Conservation (phyloP, 2,113 vertebrate genomes). For the Pangasianodon gigas region DNA sequence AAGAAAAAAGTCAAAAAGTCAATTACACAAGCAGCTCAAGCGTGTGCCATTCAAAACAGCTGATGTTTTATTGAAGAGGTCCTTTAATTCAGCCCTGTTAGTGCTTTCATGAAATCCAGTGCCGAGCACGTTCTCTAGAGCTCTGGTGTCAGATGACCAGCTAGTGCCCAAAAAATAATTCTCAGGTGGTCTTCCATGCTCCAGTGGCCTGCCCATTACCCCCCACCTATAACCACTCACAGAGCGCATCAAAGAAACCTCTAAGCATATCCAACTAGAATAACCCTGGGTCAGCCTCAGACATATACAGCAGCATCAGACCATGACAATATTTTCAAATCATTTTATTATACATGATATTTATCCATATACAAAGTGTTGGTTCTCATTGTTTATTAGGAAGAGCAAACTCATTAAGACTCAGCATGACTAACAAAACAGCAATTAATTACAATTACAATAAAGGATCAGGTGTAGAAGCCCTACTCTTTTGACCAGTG, state of each 20-base stretch:
- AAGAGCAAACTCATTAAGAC: conserved; percentile 61
- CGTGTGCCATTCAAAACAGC: conserved; percentile 79
- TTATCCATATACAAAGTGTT: conserved; percentile 15
- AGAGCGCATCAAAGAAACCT: conserved; percentile 57
- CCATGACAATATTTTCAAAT: conserved; percentile 37
- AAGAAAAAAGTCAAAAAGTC: conserved; percentile 75
- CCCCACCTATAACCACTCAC: conserved; percentile 50
- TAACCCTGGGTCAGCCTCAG: conserved; percentile 47
- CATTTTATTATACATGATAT: conserved; percentile 18
- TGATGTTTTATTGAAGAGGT: conserved; percentile 82
- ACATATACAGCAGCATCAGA: conserved; percentile 32
- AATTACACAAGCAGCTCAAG: conserved; percentile 80
- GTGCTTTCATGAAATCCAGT: conserved; percentile 74
- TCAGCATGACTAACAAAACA: conserved; percentile 62
- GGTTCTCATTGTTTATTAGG: conserved; percentile 39
- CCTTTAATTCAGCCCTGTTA: conserved; percentile 74
- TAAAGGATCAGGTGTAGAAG: conserved; percentile 49
- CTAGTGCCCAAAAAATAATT: conserved; percentile 79
- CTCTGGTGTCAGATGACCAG: conserved; percentile 76
- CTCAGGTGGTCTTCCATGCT: conserved; percentile 80
- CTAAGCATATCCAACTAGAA: conserved; percentile 61
- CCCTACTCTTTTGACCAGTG: conserved; percentile 34
- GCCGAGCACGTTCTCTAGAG: conserved; percentile 72
- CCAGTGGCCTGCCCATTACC: conserved; percentile 75
- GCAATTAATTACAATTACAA: conserved; percentile 56